A percentile compares a stretch with the other conserved stretches of the same genome.
Conservation (phyloP, 2,113 vertebrate genomes). For the Thymallus thymallus region DNA sequence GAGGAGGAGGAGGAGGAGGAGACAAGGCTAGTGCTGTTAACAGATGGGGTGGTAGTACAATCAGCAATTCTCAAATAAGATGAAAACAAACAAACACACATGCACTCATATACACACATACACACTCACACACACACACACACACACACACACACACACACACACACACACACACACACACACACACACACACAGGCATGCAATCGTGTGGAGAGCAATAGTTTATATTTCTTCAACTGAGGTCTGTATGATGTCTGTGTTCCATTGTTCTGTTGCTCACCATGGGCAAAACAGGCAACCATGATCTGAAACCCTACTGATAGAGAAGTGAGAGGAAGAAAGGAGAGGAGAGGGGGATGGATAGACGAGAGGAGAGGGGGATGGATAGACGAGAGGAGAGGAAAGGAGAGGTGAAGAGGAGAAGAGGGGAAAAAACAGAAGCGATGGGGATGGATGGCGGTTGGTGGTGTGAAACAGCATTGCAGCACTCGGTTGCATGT, state of each 20-base stretch:
- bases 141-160: too few species aligned
- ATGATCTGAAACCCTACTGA: conserved; percentile 54
- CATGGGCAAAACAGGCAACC: conserved; percentile 61
- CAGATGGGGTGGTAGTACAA: conserved; percentile 48
- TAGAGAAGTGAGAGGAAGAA: background rate
- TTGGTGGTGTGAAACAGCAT: conserved; percentile 37
- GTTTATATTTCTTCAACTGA: conserved; percentile 35
- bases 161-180: too few species aligned
- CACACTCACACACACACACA: too few species aligned
- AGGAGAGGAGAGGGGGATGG: conserved; percentile 25
- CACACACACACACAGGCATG: background rate
- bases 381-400: conserved; percentile 2
- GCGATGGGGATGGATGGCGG: background rate
- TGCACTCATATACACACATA: background rate
- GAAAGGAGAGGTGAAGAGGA: background rate
- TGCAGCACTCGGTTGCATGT: conserved; percentile 58
- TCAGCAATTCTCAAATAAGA: conserved; percentile 48
- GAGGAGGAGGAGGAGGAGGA: conserved; percentile 21
- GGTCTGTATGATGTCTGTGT: conserved; percentile 46
- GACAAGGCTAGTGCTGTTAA: conserved; percentile 38
- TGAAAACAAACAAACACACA: conserved; percentile 13
- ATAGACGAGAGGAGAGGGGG: conserved; percentile 6
- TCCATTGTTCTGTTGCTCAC: conserved; percentile 65
- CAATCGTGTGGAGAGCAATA: background rate
- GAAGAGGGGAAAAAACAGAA: too few species aligned